Evolutionary conservation across 1,140 invertebrate species (phyloP), one percentile per base, ranked within the genome.

Genomic region (Muscidifurax raptorellus): DNA sequence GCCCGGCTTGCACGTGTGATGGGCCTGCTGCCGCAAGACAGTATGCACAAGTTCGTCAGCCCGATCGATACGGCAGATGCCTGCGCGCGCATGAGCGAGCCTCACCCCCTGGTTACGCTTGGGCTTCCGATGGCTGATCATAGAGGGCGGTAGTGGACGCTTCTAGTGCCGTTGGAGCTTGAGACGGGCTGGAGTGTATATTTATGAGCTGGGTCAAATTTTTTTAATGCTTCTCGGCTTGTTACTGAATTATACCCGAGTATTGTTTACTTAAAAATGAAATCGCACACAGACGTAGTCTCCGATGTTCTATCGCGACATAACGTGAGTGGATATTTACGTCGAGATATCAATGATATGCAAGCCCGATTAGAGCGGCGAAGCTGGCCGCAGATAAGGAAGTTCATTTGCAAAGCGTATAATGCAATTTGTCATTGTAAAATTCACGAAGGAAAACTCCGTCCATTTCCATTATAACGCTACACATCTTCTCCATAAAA

Each of bases 51-150:
- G 36, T 40, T 40, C 36, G 36, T 40, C 28, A n/a, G 77, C 86
- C 86, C 90, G 90, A 92, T 93, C 92, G 92, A 93, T 92, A 92
- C 88, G 89, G 91, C 86, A 93, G 92, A 84, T 92, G 87, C 90
- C 92, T 93, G 88, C 86, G 75, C 69, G 91, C 92, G 91, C 91
- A 92, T 91, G 90, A 89, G 86, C 89, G 44, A 59, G 44, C 75
- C 28, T 40, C 72, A 64, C 76, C 52, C 32, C 75, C 44, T 10
- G 66, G 36, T 69, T 25, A 27, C 32, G 36, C 9, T 47, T 18
- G 74, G 59, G 28, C 86, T 88, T 92, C 91, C 80, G 12, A 67
- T 36, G 15, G 22, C 27, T 13, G 67, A 72, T 85, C 88, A n/a
- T 66, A 89, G 92, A 93, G 88, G 86, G 47, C 91, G 88, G 88